Conservation (phyloP, 2,888 invertebrate genomes). For the Caenorhabditis virilis region DNA sequence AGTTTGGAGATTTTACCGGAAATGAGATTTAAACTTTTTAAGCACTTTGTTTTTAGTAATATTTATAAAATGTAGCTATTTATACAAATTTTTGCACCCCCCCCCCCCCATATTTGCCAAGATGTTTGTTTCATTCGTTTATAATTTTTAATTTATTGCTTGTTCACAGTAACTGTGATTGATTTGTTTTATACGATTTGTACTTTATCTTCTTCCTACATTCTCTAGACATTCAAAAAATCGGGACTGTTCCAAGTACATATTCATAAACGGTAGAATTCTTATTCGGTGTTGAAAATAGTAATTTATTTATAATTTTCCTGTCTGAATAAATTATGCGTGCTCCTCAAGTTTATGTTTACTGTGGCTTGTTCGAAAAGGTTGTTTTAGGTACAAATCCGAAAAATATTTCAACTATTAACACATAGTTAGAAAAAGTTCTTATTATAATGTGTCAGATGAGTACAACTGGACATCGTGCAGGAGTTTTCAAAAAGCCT, state of each 20-base stretch:
- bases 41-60: too few relatives aligned
- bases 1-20: constrained; percentile 96
- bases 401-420: background rate
- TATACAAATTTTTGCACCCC: too few relatives aligned
- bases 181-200: constrained; percentile 6
- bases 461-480: constrained; percentile 75
- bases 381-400: background rate
- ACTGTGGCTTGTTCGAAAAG: too few relatives aligned
- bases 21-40: constrained; percentile 77
- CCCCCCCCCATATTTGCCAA: background rate
- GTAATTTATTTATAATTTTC: background rate
- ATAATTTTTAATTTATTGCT: constrained; percentile 19
- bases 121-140: constrained; percentile 14
- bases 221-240: too few relatives aligned
- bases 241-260: too few relatives aligned
- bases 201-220: constrained; percentile 13
- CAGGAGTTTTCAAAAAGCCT: constrained; percentile 86
- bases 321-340: too few relatives aligned
- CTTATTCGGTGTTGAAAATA: background rate
- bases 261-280: constrained; percentile 9
- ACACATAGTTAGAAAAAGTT: background rate
- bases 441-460: constrained; percentile 3
- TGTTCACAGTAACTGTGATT: constrained; percentile 4
- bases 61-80: too few relatives aligned
- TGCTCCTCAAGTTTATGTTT: too few relatives aligned